Conservation (phyloP, 1,140 invertebrate species). For the Solen grandis region DNA sequence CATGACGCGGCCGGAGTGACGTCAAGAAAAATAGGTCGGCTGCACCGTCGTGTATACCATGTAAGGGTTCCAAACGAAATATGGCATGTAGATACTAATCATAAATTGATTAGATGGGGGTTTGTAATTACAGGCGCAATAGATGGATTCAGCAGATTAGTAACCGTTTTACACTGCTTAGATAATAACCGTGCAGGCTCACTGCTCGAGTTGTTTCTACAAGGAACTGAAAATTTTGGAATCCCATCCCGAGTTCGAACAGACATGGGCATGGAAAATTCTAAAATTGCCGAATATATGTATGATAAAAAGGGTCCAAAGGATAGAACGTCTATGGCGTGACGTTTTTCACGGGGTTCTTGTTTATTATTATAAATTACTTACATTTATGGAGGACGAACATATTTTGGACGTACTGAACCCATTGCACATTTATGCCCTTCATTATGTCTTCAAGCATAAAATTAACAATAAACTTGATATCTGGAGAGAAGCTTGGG, state of each 20-base stretch:
- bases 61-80: conserved; percentile 10
- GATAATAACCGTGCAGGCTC: conserved; percentile 42
- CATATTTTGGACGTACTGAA: conserved; percentile 45
- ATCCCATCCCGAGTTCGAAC: conserved; percentile 32
- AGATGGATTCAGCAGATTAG: conserved; percentile 21
- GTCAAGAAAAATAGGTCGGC: neutral
- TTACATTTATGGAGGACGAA: conserved; percentile 56
- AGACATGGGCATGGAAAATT: conserved; percentile 62
- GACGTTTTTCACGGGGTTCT: conserved; percentile 55
- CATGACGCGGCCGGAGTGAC: neutral
- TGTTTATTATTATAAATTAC: conserved; percentile 47
- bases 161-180: neutral
- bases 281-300: conserved; percentile 52
- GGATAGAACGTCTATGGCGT: conserved; percentile 59
- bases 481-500: conserved; percentile 36
- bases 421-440: conserved; percentile 18
- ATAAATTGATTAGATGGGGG: conserved; percentile 16
- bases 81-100: conserved; percentile 30
- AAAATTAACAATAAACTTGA: conserved; percentile 39
- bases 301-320: conserved; percentile 34
- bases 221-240: neutral
- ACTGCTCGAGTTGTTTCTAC: conserved; percentile 28
- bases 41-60: conserved; percentile 17
- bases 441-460: conserved; percentile 40
- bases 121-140: conserved; percentile 46